Evolutionary conservation across 2,888 invertebrate species (phyloP).

Genomic region (Osmoderma eremita): DNA sequence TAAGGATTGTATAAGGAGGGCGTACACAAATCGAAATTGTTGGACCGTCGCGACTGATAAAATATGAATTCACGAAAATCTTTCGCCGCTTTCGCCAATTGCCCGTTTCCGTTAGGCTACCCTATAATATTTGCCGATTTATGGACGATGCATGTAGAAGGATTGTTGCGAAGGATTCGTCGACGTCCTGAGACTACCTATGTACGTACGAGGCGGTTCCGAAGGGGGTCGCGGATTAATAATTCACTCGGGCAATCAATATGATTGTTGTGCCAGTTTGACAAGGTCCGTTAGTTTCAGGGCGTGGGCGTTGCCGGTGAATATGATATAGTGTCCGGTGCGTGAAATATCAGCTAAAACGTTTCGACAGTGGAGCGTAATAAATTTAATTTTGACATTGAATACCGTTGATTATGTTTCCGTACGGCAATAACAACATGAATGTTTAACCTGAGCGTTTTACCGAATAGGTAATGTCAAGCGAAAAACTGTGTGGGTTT

Average conservation of each 20-base stretch:
- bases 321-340: neutral
- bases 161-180: neutral
- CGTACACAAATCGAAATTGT: neutral
- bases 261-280: slow-evolving; percentile 18
- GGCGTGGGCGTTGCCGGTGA: neutral
- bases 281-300: slow-evolving; percentile 12
- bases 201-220: neutral
- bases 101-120: neutral
- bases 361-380: neutral
- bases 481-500: too few relatives aligned
- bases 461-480: too few relatives aligned
- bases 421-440: too few relatives aligned
- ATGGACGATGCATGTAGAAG: neutral
- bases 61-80: slow-evolving; percentile 9
- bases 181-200: neutral
- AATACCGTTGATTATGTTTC: neutral
- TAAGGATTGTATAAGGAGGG: slow-evolving; percentile 20
- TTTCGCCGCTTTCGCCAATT: neutral
- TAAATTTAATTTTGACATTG: neutral
- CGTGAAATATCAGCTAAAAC: neutral
- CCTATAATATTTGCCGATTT: neutral
- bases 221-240: slow-evolving; percentile 14
- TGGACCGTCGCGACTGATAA: neutral
- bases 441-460: too few relatives aligned
- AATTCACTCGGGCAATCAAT: slow-evolving; percentile 12